These are phyloP conservation scores for Actenoides hombroni DNA, from an alignment of 2,113 vertebrate species.

Conservation along the genomic window DNA sequence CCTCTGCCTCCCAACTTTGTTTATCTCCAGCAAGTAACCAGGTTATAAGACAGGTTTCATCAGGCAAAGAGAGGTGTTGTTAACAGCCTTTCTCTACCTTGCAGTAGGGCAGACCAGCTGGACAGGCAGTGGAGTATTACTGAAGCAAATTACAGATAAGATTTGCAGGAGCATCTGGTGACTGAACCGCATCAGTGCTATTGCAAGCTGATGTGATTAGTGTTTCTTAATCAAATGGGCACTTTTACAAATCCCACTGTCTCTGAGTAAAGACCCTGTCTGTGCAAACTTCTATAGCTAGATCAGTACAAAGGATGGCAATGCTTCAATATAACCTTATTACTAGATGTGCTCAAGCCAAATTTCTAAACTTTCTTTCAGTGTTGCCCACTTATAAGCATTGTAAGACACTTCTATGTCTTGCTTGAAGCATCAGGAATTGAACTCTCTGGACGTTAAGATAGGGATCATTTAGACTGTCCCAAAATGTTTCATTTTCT, in stretches of 20 bases:
- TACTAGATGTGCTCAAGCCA: not conserved
- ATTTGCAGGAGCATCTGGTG: not conserved
- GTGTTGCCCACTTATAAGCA: not conserved
- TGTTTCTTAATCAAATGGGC: not conserved
- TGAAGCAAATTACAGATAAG: not conserved
- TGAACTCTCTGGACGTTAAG: not conserved
- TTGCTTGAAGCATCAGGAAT: not conserved
- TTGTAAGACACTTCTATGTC: not conserved
- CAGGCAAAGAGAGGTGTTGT: not conserved
- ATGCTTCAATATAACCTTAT: not conserved
- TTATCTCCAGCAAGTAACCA: not conserved
- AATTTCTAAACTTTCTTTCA: not conserved
- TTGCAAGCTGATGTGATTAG: not conserved
- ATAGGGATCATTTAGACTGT: not conserved
- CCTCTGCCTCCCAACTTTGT: not conserved
- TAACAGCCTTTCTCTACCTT: not conserved
- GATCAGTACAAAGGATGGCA: not conserved
- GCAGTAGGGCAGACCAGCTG: not conserved
- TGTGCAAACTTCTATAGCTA: not conserved
- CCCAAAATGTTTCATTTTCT: not conserved
- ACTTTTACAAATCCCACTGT: not conserved
- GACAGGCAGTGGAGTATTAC: not conserved
- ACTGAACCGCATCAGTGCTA: not conserved
- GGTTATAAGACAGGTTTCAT: not conserved
- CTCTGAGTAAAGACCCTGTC: not conserved